Percentiles rank a stretch among this genome's conserved stretches.
phyloP scores from a whole-genome alignment of 2,113 vertebrate species.

The Prunella fulvescens region DNA sequence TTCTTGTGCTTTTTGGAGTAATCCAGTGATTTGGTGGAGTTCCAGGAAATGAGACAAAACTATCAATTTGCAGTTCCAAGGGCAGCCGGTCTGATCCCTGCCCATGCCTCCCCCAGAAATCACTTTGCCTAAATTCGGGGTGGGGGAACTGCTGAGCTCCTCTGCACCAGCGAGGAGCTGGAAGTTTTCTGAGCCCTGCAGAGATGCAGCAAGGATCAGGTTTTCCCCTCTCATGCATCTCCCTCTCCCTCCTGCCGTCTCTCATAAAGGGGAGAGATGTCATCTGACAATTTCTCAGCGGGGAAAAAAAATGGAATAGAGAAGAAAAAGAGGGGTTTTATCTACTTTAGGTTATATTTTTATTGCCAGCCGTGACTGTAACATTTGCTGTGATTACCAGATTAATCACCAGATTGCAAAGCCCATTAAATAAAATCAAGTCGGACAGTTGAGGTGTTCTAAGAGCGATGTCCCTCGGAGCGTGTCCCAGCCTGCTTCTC shows the following conservation, averaged over 20 bases:
- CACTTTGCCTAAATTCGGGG: background rate
- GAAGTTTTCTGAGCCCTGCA: background rate
- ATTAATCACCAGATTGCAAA: conserved; percentile 54
- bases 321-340: conserved; percentile 18
- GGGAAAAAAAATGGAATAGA: background rate
- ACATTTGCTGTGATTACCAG: conserved; percentile 60
- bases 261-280: conserved; percentile 40
- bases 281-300: conserved; percentile 27
- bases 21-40: background rate
- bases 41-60: conserved; percentile 1
- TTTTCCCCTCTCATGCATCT: background rate
- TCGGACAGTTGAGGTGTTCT: conserved; percentile 26
- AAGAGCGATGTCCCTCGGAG: background rate
- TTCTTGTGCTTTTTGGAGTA: background rate
- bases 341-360: conserved; percentile 28
- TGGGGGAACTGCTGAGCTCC: background rate
- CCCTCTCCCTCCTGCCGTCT: background rate
- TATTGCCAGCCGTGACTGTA: conserved; percentile 40
- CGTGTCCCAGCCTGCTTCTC: background rate
- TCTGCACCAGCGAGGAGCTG: background rate
- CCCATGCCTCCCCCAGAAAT: background rate
- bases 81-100: background rate
- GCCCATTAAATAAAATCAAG: conserved; percentile 25
- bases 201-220: background rate
- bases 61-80: background rate